A percentile compares a stretch with the other conserved stretches of the same genome.
Evolutionary conservation across 1,140 invertebrate genomes (phyloP).

Genomic region (Magallana angulata): DNA sequence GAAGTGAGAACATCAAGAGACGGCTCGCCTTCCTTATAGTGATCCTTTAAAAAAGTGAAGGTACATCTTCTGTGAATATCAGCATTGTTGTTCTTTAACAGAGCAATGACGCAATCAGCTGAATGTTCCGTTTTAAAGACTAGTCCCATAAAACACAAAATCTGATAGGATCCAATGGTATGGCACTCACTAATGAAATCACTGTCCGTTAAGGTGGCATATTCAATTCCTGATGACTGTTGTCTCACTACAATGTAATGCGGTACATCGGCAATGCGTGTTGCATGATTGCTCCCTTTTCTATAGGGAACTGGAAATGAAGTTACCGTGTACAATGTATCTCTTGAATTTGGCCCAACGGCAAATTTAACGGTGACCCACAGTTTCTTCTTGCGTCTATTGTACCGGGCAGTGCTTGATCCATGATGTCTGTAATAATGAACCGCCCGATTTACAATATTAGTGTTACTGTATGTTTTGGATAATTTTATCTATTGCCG

Average conservation of each 20-base stretch:
- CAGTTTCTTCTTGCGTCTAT: background rate
- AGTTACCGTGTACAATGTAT: background rate
- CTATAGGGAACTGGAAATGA: background rate
- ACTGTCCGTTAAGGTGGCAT: background rate
- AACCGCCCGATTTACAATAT: background rate
- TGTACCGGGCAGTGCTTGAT: background rate
- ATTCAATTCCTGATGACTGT: background rate
- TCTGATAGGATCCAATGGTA: no score
- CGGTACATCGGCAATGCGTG: background rate
- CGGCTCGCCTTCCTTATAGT: background rate
- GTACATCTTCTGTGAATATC: background rate
- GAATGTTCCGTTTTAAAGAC: no score
- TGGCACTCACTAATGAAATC: no score
- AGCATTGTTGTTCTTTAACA: background rate
- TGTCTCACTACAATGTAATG: background rate
- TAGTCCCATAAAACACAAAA: no score
- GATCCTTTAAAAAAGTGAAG: background rate
- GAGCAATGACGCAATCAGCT: no score
- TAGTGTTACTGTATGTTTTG: background rate
- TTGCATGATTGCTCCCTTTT: no score
- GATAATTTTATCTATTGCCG: background rate
- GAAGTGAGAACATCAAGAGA: background rate
- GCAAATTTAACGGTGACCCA: background rate
- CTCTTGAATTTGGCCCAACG: background rate
- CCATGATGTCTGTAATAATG: background rate